Percentiles rank a stretch among this genome's conserved stretches.
Conservation (phyloP, 2,797 vertebrate genomes). For the Cygnus olor region DNA sequence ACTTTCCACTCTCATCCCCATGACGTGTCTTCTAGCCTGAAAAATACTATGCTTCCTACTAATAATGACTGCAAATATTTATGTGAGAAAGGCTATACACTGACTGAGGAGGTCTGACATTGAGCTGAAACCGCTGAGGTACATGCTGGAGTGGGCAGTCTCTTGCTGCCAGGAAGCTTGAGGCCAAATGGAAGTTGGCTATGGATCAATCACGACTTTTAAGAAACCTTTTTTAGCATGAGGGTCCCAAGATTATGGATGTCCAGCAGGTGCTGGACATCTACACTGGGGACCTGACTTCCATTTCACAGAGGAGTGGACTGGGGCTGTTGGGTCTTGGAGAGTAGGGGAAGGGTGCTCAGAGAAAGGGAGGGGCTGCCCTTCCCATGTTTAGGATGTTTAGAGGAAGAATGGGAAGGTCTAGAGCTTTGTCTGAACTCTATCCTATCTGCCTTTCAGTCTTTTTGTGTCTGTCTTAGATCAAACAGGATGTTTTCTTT, state of each 20-base stretch:
- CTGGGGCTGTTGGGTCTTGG: background rate
- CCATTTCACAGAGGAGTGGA: background rate
- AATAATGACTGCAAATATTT: background rate
- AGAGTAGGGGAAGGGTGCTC: background rate
- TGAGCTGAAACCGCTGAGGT: background rate
- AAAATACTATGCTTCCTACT: background rate
- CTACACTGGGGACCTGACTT: background rate
- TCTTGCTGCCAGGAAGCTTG: background rate
- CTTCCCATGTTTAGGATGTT: background rate
- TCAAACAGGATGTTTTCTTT: background rate
- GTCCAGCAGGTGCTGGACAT: no score
- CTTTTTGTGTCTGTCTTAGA: background rate
- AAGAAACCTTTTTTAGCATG: background rate
- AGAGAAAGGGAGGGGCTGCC: background rate
- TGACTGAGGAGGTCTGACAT: background rate
- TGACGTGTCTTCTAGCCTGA: background rate
- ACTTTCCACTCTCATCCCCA: background rate
- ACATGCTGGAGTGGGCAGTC: background rate
- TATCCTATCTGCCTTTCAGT: background rate
- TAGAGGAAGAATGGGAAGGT: background rate
- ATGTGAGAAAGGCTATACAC: background rate
- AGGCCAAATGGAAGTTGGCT: background rate
- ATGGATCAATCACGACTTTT: background rate
- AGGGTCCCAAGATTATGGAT: background rate
- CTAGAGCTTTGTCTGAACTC: background rate